Base-by-base conservation (phyloP, 2,113 vertebrate species). In the Pseudorhombus dupliciocellatus region DNA sequence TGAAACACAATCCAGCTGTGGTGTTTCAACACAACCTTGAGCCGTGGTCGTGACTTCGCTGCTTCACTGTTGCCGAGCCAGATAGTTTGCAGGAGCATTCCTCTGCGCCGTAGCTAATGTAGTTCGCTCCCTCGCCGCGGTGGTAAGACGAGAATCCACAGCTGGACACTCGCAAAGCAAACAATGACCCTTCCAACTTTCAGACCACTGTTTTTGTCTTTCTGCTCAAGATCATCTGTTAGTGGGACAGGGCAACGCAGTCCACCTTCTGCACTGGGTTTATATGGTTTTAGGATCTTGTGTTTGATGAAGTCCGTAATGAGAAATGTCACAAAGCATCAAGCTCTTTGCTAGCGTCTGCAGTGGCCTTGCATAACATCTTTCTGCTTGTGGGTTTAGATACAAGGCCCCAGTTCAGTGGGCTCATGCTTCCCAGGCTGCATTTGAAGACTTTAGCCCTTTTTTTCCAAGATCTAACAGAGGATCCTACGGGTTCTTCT, bases 1-100 rank as follows among this genome's bases (percentile, higher is more conserved):
- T 64, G 63, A 84, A 77, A 84, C 15, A 22, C 46, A 73, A 57
- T 54, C 66, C 80, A 84, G 81, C 72, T 74, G 83, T 26, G 78
- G 70, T 25, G 55, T 66, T 77, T 80, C 81, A 70, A 52, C 70
- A 57, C 73, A 69, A 54, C 81, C 66, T 77, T 80, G 73, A 81
- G 56, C 63, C 60, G 75, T 26, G 65, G 62, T 69, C 46, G 51
- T 70, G 75, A 66, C 70, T 75, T 74, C 58, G 66, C 50, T 28
- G 70, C 64, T 61, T 30, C 30, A 7, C 20, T 50, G 26, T 51
- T 11, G 21, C n/a, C 1, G 0, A 57, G 78, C 83, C 75, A 73
- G 50, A 74, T 37, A 56, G 81, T 63, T 75, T 75, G 34, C 67
- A 68, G 52, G 51, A 21, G 37, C 59, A 68, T 80, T 71, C 68